These are phyloP conservation scores for Drosophila teissieri DNA, from an alignment of 1,140 invertebrate species.

Conservation along the genomic window DNA sequence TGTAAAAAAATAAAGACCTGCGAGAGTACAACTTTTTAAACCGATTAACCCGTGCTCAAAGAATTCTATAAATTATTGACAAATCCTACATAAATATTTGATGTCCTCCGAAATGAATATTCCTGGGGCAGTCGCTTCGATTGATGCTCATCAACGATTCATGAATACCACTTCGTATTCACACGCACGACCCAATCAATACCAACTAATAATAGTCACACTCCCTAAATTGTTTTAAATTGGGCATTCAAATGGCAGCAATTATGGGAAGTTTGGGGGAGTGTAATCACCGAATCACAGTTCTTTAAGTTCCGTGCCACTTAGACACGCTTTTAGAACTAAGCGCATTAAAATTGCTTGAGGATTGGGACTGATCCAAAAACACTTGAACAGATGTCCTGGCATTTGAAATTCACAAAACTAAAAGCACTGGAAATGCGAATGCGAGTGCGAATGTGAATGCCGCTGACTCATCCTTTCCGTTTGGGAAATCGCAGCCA, in stretches of 20 bases:
- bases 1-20: conserved; percentile 23
- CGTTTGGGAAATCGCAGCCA: conserved; percentile 21
- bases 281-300: neutral
- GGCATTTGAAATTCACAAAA: conserved; percentile 82
- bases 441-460: conserved; percentile 34
- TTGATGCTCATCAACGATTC: conserved; percentile 24
- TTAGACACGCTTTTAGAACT: conserved; percentile 13
- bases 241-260: conserved; percentile 30
- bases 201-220: conserved; percentile 30
- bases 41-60: conserved; percentile 28
- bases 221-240: conserved; percentile 19
- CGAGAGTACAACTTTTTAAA: conserved; percentile 27
- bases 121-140: conserved; percentile 13
- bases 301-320: conserved; percentile 13
- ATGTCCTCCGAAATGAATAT: conserved; percentile 9
- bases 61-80: conserved; percentile 39
- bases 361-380: conserved; percentile 49
- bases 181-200: conserved; percentile 11
- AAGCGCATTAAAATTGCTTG: conserved; percentile 44
- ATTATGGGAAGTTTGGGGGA: conserved; percentile 14
- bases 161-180: conserved; percentile 5
- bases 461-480: conserved; percentile 35
- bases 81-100: conserved; percentile 20
- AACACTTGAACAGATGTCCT: conserved; percentile 83
- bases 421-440: conserved; percentile 64